Conservation (phyloP, 2,888 invertebrate genomes). For the Tetragonula carbonaria region DNA sequence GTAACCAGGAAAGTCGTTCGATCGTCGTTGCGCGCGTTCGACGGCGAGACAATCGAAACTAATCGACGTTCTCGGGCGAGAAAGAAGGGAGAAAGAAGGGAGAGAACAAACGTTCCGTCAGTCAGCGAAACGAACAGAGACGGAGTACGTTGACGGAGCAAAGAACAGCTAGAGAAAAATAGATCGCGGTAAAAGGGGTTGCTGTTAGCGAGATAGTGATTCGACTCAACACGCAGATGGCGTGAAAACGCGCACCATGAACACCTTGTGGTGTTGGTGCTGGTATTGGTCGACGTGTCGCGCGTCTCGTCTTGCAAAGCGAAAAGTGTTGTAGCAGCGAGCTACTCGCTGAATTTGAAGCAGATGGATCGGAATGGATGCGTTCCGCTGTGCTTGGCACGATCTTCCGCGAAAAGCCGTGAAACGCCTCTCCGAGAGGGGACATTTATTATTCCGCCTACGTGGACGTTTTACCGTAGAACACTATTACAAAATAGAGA, state of each 20-base stretch:
- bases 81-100: too few species aligned
- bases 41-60: too few species aligned
- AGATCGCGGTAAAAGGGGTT: not conserved
- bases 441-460: not conserved
- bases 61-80: too few species aligned
- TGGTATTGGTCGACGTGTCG: not conserved
- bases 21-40: too few species aligned
- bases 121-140: too few species aligned
- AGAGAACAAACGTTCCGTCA: too few species aligned
- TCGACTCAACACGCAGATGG: not conserved
- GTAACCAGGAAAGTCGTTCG: too few species aligned
- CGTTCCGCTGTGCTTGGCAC: not conserved
- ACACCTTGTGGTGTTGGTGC: not conserved
- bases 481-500: not conserved
- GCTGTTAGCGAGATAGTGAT: conserved; percentile 1
- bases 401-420: not conserved
- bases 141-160: not conserved
- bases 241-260: not conserved
- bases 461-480: not conserved
- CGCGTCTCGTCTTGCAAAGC: conserved; percentile 13
- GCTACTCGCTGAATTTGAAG: conserved; percentile 25
- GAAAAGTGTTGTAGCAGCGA: conserved; percentile 34
- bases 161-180: not conserved
- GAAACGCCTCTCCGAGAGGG: not conserved
- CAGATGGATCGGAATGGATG: conserved; percentile 33